These are phyloP conservation scores for Lordiphosa collinella DNA, from an alignment of 1,140 invertebrate genomes.

Conservation along the genomic window DNA sequence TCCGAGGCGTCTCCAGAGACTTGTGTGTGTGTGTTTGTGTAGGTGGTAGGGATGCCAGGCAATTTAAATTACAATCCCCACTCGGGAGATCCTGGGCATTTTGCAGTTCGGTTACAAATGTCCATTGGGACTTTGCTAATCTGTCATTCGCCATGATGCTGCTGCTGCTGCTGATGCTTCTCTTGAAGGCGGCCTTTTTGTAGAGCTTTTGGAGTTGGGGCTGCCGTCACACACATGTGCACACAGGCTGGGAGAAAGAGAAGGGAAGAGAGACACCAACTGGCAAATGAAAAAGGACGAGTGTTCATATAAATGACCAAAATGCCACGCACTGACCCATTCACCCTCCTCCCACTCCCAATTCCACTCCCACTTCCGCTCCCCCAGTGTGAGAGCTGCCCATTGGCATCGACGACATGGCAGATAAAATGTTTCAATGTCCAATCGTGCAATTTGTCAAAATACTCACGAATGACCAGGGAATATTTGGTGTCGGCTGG, in stretches of 20 bases:
- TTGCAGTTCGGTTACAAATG: slow-evolving; percentile 73
- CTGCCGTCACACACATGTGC: slow-evolving; percentile 47
- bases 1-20: slow-evolving; percentile 54
- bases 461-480: slow-evolving; percentile 67
- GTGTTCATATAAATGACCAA: slow-evolving; percentile 78
- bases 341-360: slow-evolving; percentile 4
- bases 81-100: slow-evolving; percentile 35
- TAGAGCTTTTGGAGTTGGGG: slow-evolving; percentile 44
- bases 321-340: slow-evolving; percentile 76
- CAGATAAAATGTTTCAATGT: slow-evolving; percentile 79
- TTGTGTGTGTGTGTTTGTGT: slow-evolving; percentile 32
- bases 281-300: slow-evolving; percentile 70
- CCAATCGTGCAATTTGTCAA: slow-evolving; percentile 79
- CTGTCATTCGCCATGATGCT: slow-evolving; percentile 76
- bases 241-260: slow-evolving; percentile 12
- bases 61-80: slow-evolving; percentile 59
- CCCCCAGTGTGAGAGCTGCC: slow-evolving; percentile 11
- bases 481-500: slow-evolving; percentile 8
- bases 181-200: slow-evolving; percentile 68
- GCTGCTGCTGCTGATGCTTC: slow-evolving; percentile 18
- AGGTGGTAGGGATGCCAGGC: slow-evolving; percentile 27
- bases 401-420: slow-evolving; percentile 68
- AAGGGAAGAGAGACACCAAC: slow-evolving; percentile 37
- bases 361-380: neutral
- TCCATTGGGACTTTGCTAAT: slow-evolving; percentile 78